A percentile compares a stretch with the other conserved stretches of the same genome.
phyloP scores from a whole-genome alignment of 2,113 vertebrate genomes.

The Genyomyrus donnyi region DNA sequence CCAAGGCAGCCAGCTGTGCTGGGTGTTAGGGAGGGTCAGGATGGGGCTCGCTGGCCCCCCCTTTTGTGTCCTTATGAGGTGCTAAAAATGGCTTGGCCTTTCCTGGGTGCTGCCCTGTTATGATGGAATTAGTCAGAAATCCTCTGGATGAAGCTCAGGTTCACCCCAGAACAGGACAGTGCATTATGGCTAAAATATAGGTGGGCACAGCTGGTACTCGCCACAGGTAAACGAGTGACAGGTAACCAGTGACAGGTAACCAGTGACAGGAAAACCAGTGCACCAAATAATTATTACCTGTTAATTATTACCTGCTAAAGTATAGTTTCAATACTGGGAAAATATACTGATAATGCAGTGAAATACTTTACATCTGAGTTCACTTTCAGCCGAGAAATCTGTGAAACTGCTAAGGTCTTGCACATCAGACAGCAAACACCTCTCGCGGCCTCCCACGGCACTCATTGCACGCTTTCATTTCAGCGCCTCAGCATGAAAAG shows the following conservation, averaged over 20 bases:
- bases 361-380: neutral
- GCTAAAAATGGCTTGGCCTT: neutral
- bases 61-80: neutral
- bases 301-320: neutral
- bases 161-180: constrained; percentile 39
- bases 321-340: neutral
- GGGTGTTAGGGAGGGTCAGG: neutral
- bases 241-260: neutral
- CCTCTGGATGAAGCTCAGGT: constrained; percentile 47
- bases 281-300: neutral
- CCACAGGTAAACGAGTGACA: neutral
- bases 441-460: neutral
- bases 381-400: neutral
- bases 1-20: neutral
- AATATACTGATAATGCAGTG: neutral
- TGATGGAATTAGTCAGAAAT: constrained; percentile 49
- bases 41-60: no score
- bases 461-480: constrained; percentile 57
- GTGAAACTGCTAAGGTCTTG: neutral
- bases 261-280: neutral
- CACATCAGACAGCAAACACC: neutral
- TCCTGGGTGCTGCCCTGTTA: constrained; percentile 31
- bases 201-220: neutral
- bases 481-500: constrained; percentile 67
- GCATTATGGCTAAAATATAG: neutral